phyloP scores from a whole-genome alignment of 2,888 invertebrate species.

The Phasia obesa region DNA sequence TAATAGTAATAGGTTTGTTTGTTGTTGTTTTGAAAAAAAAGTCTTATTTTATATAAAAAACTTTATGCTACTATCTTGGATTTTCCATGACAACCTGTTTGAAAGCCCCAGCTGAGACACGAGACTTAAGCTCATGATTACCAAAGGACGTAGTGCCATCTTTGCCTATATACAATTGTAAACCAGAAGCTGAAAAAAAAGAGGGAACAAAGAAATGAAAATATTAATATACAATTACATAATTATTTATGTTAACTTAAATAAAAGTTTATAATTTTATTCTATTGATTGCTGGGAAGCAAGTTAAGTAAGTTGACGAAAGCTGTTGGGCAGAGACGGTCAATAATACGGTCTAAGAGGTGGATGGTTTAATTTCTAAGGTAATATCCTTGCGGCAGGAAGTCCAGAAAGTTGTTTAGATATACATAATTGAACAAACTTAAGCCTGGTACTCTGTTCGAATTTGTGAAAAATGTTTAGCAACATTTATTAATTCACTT shows the following conservation, averaged over 20 bases:
- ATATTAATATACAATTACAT: neutral
- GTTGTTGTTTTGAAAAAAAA: slow-evolving; percentile 55
- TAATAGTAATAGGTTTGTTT: slow-evolving; percentile 65
- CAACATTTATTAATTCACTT: no score
- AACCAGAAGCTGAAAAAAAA: slow-evolving; percentile 88
- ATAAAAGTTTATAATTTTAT: no score
- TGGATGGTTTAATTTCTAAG: no score
- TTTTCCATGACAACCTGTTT: slow-evolving; percentile 91
- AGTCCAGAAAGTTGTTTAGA: no score
- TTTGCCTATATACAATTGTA: slow-evolving; percentile 94
- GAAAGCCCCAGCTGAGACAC: slow-evolving; percentile 88
- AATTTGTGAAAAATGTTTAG: no score
- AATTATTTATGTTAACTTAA: neutral
- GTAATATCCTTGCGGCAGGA: no score
- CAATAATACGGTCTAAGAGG: no score
- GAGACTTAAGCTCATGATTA: slow-evolving; percentile 90
- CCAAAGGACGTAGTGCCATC: slow-evolving; percentile 95
- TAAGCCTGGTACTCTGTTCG: no score
- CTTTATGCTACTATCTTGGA: slow-evolving; percentile 86
- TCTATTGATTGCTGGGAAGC: no score
- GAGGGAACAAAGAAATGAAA: slow-evolving; percentile 10
- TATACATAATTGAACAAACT: no score
- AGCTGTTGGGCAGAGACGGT: no score
- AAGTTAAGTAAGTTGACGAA: no score
- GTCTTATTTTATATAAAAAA: slow-evolving; percentile 61